Evolutionary conservation across 2,797 vertebrate genomes (phyloP).

Genomic region (Galaxias olidus): DNA sequence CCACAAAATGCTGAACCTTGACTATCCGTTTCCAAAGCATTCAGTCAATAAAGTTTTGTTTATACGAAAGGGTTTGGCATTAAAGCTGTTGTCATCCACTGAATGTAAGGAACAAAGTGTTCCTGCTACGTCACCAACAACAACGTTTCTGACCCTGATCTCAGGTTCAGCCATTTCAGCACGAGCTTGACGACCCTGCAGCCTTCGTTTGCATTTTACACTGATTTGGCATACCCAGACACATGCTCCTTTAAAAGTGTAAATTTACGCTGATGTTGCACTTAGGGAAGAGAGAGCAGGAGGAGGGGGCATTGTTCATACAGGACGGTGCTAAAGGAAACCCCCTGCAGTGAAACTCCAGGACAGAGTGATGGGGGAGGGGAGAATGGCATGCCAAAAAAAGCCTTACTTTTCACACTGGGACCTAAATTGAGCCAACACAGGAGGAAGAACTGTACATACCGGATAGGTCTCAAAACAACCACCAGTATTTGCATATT

Average conservation of each 20-base stretch:
- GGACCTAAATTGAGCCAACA: too few relatives aligned
- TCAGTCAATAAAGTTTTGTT: too few relatives aligned
- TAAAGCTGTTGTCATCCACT: too few relatives aligned
- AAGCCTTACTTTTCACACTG: too few relatives aligned
- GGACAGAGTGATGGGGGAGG: not conserved
- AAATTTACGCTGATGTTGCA: not conserved
- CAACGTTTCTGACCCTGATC: not conserved
- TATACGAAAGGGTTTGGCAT: too few relatives aligned
- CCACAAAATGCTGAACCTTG: too few relatives aligned
- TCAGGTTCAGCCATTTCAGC: not conserved
- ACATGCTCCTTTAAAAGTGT: not conserved
- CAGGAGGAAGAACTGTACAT: too few relatives aligned
- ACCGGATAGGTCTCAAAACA: too few relatives aligned
- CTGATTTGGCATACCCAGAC: too few relatives aligned
- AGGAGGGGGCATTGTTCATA: not conserved
- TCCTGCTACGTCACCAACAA: not conserved
- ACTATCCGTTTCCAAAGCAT: too few relatives aligned
- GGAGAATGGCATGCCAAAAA: not conserved
- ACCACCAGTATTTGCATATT: too few relatives aligned
- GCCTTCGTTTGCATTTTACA: not conserved
- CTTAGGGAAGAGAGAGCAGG: not conserved
- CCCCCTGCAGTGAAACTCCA: not conserved
- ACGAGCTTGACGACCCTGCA: constrained; percentile 1
- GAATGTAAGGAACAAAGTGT: too few relatives aligned
- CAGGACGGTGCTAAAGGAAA: not conserved